These are phyloP conservation scores for Peromyscus californicus DNA, from an alignment of 2,113 vertebrate genomes.

Conservation along the genomic window DNA sequence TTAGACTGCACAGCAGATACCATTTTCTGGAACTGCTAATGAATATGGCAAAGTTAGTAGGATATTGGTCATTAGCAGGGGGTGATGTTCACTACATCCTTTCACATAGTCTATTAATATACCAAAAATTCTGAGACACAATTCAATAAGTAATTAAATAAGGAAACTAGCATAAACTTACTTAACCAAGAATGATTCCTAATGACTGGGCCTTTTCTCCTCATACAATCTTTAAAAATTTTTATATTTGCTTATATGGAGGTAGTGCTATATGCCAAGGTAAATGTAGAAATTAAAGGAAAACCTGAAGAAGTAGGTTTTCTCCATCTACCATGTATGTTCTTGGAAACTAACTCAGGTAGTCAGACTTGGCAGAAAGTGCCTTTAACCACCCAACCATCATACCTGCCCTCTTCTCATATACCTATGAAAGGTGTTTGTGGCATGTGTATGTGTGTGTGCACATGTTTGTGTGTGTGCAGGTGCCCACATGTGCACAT, in stretches of 20 bases:
- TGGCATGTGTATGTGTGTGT: not conserved
- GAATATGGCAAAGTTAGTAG: not conserved
- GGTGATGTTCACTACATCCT: not conserved
- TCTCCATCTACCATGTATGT: no score
- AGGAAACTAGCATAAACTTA: not conserved
- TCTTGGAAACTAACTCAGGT: no score
- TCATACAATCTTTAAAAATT: not conserved
- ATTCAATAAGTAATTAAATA: not conserved
- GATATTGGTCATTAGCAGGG: not conserved
- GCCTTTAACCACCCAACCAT: not conserved
- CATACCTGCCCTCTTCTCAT: not conserved
- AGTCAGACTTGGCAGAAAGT: not conserved
- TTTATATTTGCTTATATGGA: not conserved
- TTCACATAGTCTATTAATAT: not conserved
- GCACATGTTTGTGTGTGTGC: no score
- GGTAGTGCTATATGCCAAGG: not conserved
- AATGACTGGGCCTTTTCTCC: not conserved
- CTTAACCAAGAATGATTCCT: not conserved
- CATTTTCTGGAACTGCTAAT: not conserved
- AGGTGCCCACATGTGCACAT: no score
- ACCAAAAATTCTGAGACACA: not conserved
- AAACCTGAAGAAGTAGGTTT: no score
- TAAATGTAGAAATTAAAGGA: not conserved
- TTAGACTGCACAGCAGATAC: not conserved
- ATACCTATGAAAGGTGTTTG: not conserved